phyloP scores from a whole-genome alignment of 2,113 vertebrate species.

The Phylloscopus trochiloides region DNA sequence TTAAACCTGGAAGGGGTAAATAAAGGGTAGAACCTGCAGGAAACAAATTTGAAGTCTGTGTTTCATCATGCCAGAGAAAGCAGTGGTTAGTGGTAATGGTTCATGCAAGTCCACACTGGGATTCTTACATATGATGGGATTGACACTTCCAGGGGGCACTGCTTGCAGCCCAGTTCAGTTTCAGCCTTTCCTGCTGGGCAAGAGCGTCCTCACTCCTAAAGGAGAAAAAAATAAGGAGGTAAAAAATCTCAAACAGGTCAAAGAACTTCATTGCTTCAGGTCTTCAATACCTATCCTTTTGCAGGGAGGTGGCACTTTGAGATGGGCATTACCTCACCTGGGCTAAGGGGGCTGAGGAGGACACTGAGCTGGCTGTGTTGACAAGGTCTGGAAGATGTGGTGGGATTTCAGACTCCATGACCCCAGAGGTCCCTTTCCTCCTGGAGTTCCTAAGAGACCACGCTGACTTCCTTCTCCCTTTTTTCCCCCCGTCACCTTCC shows the following conservation, averaged over 20 bases:
- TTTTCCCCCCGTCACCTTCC: background rate
- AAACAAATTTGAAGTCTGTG: background rate
- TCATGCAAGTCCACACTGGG: background rate
- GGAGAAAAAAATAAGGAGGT: background rate
- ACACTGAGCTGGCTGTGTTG: background rate
- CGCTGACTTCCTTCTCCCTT: background rate
- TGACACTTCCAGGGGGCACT: background rate
- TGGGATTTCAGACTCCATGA: background rate
- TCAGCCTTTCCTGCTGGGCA: background rate
- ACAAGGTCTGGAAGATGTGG: background rate
- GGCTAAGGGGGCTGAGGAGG: background rate
- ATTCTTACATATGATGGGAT: fast-evolving
- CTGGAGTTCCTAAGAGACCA: background rate
- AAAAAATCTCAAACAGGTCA: background rate
- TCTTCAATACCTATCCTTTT: background rate
- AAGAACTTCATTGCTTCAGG: background rate
- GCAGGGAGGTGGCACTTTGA: background rate
- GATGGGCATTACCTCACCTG: fast-evolving
- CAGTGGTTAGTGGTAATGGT: background rate
- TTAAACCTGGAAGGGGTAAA: background rate
- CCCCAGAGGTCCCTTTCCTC: background rate
- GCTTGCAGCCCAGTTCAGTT: background rate
- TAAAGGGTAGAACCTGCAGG: background rate
- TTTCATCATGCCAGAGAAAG: background rate
- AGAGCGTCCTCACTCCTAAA: background rate